phyloP scores from a whole-genome alignment of 2,888 invertebrate species.

The Helobdella robusta region DNA sequence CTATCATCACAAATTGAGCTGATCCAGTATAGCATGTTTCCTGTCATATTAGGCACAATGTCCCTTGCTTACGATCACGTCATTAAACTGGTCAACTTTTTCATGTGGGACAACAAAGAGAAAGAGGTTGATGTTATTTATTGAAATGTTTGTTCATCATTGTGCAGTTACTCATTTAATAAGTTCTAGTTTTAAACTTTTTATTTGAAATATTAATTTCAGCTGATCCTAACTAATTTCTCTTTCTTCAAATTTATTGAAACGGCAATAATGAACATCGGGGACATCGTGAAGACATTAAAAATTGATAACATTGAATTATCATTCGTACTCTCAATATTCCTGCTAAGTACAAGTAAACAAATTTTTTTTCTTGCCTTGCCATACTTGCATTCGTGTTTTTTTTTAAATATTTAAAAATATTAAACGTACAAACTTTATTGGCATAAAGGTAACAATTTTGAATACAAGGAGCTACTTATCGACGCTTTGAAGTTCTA shows the following conservation, averaged over 20 bases:
- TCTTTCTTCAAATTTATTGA: too few species aligned
- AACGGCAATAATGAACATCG: too few species aligned
- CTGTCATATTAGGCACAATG: neutral
- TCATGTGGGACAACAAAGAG: neutral
- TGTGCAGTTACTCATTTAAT: too few species aligned
- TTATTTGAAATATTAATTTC: neutral
- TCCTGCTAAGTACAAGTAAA: neutral
- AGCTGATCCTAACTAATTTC: too few species aligned
- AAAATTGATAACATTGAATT: neutral
- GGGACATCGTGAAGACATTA: too few species aligned
- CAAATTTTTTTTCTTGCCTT: too few species aligned
- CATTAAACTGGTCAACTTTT: neutral
- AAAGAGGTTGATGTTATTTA: neutral
- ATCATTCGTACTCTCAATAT: neutral
- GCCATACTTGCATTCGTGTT: neutral
- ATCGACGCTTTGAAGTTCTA: constrained; percentile 4
- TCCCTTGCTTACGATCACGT: neutral
- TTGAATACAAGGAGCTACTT: constrained; percentile 9
- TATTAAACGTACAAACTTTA: neutral
- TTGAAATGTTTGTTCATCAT: neutral
- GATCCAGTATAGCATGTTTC: constrained; percentile 7
- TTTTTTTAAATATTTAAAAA: neutral
- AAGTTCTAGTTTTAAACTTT: neutral
- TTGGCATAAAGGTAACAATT: neutral
- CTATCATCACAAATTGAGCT: constrained; percentile 8